These are phyloP conservation scores for Drosophila mimetica DNA, from an alignment of 2,888 invertebrate species.

Conservation along the genomic window DNA sequence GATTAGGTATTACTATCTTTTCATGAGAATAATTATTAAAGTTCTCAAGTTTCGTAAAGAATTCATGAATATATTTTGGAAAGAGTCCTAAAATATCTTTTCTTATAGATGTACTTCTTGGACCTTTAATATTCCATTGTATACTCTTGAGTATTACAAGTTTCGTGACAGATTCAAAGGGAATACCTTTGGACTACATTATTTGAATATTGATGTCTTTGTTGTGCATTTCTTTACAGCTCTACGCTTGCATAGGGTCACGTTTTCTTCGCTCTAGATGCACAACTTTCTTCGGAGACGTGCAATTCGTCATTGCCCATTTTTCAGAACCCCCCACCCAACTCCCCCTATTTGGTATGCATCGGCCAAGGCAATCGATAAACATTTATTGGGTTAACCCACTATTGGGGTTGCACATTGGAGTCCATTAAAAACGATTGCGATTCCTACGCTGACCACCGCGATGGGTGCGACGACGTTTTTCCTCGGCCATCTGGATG, in stretches of 20 bases:
- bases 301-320: conserved; percentile 2
- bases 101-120: no score
- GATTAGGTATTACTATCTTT: background rate
- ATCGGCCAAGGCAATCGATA: background rate
- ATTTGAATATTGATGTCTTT: background rate
- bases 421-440: background rate
- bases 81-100: no score
- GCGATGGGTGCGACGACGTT: no score
- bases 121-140: no score
- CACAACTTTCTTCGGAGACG: conserved; percentile 21
- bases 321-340: background rate
- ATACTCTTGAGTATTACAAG: no score
- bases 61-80: no score
- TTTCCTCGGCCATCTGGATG: background rate
- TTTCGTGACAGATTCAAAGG: background rate
- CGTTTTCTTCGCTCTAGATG: conserved; percentile 20
- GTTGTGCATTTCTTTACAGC: background rate
- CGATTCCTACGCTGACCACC: no score
- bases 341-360: background rate
- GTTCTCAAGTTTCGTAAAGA: no score
- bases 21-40: background rate
- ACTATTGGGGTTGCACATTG: background rate
- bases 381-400: conserved; percentile 3
- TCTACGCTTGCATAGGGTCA: conserved; percentile 17
- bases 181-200: background rate